phyloP scores from a whole-genome alignment of 2,797 vertebrate genomes.

The Myiotriccus ornatus region DNA sequence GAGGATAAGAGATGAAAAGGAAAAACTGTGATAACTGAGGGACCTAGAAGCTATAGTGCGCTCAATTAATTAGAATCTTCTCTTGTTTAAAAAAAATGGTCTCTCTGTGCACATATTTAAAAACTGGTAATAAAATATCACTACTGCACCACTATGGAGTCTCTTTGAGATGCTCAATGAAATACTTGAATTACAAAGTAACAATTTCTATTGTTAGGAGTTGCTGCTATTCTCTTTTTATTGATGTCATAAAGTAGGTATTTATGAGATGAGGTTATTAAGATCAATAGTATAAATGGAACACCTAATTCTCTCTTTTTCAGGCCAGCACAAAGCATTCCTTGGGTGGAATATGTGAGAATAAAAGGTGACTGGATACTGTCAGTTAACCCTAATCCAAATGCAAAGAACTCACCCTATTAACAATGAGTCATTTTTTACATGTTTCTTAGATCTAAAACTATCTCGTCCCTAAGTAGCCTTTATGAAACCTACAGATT shows the following conservation, averaged over 20 bases:
- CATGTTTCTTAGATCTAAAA: slow-evolving; percentile 71
- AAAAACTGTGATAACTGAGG: slow-evolving; percentile 53
- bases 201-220: slow-evolving; percentile 68
- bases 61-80: slow-evolving; percentile 74
- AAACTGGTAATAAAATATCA: slow-evolving; percentile 53
- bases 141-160: slow-evolving; percentile 25
- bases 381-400: slow-evolving; percentile 75
- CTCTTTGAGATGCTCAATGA: slow-evolving; percentile 50
- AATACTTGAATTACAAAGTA: slow-evolving; percentile 68
- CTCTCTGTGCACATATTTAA: slow-evolving; percentile 52
- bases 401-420: slow-evolving; percentile 74
- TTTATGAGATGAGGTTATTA: slow-evolving; percentile 76
- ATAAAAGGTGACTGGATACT: slow-evolving; percentile 69
- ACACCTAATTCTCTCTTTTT: slow-evolving; percentile 73
- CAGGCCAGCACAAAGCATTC: slow-evolving; percentile 63
- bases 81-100: slow-evolving; percentile 58
- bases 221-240: slow-evolving; percentile 69
- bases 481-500: slow-evolving; percentile 50
- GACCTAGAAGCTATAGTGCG: slow-evolving; percentile 40
- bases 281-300: slow-evolving; percentile 76
- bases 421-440: slow-evolving; percentile 71
- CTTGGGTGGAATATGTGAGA: slow-evolving; percentile 49
- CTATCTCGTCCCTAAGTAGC: slow-evolving; percentile 68
- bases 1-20: slow-evolving; percentile 44
- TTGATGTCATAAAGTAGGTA: slow-evolving; percentile 74